Evolutionary conservation across 2,888 invertebrate genomes (phyloP), one percentile per base, ranked within the genome.

Genomic region (Aleiodes leptofemur): DNA sequence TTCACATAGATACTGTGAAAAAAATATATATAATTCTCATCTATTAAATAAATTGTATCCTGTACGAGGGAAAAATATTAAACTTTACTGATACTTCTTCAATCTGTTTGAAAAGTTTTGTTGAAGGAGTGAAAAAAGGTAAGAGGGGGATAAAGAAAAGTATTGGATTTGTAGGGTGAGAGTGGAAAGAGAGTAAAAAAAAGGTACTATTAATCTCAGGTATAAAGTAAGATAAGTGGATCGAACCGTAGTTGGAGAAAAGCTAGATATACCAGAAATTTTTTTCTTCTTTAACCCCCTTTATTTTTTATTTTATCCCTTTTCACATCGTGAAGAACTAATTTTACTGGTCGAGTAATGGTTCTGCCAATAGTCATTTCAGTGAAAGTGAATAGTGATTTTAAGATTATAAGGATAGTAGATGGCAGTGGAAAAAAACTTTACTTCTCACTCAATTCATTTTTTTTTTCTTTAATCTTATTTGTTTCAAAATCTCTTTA

Each of bases 281-380:
- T 43, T 43, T 43, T 43, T 43, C 43, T 43, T 9, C 43, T 43
- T 43, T 9, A 43, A 43, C 43, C 43, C 43, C 43, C 43, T 43
- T 11, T 7, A 43, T 43, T 43, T 43, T 43, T 43, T 23, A 23
- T 23, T 43, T 43, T 8, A 43, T 9, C 9, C 43, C 0, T 7
- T 43, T 43, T 43, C 9, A 43, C 7, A 43, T 43, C 78, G 74
- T 23, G 48, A 48, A 81, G 84, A 85, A 85, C 84, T 85, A 85
- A 85, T 85, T 85, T 80, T 80, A 82, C 43, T 43, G 9, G 78
- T 77, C 80, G 43, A 80, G 81, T 86, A 86, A 86, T 85, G 83
- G 85, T 81, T 84, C 85, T 85, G 85, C 83, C 86, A 85, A 85
- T 85, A 85, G 82, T 83, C 85, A 85, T 86, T 85, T 83, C 82